Evolutionary conservation across 2,113 vertebrate genomes (phyloP).

Genomic region (Felis catus): DNA sequence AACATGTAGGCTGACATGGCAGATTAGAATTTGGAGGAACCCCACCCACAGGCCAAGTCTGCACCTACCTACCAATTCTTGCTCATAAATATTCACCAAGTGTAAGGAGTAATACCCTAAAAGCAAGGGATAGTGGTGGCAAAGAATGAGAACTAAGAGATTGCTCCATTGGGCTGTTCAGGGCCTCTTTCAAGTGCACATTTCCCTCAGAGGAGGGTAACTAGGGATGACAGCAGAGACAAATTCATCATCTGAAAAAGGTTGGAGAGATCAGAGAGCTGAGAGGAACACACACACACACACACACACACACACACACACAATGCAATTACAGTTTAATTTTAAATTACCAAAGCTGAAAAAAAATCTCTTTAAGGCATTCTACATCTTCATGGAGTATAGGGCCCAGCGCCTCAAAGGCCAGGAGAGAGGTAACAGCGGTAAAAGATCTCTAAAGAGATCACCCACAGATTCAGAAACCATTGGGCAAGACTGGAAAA

Average conservation of each 20-base stretch:
- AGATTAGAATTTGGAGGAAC: not conserved
- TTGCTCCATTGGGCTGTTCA: rapidly evolving
- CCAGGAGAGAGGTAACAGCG: not conserved
- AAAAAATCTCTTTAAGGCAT: not conserved
- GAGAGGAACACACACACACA: not conserved
- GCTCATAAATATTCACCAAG: not conserved
- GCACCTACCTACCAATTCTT: not conserved
- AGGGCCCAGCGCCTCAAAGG: not conserved
- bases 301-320: not conserved
- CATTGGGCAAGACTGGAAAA: not conserved
- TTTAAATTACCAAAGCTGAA: not conserved
- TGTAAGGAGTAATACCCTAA: not conserved
- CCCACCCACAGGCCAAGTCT: not conserved
- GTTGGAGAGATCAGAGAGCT: not conserved
- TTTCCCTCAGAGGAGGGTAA: not conserved
- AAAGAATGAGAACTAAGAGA: not conserved
- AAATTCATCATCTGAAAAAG: not conserved
- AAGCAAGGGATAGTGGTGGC: not conserved
- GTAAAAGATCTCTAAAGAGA: not conserved
- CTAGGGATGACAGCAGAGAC: not conserved
- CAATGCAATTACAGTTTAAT: not conserved
- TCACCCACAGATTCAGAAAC: not conserved
- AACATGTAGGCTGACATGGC: not conserved
- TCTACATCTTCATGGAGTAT: not conserved
- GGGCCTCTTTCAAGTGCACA: not conserved